These are phyloP conservation scores for Hippocampus mohnikei DNA, from an alignment of 2,113 vertebrate genomes.

Conservation along the genomic window DNA sequence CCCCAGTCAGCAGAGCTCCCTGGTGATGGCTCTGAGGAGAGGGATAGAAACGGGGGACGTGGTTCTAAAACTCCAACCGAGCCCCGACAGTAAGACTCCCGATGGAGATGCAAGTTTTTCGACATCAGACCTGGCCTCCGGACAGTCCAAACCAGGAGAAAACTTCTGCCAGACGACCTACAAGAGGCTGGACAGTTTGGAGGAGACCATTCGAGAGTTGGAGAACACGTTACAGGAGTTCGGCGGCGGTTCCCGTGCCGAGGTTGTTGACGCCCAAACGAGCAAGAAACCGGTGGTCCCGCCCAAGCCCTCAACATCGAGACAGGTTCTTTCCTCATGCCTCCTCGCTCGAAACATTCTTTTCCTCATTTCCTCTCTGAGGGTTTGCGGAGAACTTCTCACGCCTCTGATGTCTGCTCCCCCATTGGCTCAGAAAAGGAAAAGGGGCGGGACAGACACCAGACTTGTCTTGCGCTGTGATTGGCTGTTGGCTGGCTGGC, in stretches of 20 bases:
- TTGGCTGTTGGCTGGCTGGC: constrained; percentile 37
- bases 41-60: constrained; percentile 20
- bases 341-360: constrained; percentile 26
- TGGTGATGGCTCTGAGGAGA: constrained; percentile 36
- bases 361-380: constrained; percentile 37
- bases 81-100: not conserved
- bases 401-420: constrained; percentile 62
- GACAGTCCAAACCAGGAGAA: constrained; percentile 4
- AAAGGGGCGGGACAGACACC: constrained; percentile 55
- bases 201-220: constrained; percentile 87
- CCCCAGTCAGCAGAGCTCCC: constrained; percentile 10
- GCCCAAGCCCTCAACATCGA: constrained; percentile 72
- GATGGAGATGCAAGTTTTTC: not conserved
- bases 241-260: constrained; percentile 58
- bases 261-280: constrained; percentile 17
- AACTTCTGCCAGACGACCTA: constrained; percentile 57
- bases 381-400: constrained; percentile 35
- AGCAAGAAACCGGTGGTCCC: constrained; percentile 74
- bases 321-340: constrained; percentile 72
- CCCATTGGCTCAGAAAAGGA: constrained; percentile 39
- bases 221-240: constrained; percentile 85
- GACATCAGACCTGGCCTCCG: too few species aligned
- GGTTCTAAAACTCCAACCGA: not conserved
- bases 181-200: constrained; percentile 82
- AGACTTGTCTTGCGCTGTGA: constrained; percentile 47